phyloP scores from a whole-genome alignment of 2,797 vertebrate species.

The Miichthys miiuy region DNA sequence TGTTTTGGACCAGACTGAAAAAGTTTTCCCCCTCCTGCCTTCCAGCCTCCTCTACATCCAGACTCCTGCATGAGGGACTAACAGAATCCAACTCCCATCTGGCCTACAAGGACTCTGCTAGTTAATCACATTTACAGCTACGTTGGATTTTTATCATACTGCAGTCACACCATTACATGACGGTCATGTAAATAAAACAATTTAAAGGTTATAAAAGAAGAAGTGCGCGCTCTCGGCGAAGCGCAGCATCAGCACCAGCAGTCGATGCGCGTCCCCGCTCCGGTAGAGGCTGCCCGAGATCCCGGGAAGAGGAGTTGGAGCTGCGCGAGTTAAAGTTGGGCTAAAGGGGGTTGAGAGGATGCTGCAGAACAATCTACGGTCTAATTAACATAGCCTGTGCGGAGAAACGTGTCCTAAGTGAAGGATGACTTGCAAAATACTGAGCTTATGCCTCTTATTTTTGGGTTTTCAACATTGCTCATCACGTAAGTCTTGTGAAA shows the following conservation, averaged over 20 bases:
- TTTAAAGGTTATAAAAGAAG: constrained; percentile 62
- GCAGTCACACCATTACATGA: background rate
- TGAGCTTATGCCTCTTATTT: constrained; percentile 85
- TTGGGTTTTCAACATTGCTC: constrained; percentile 84
- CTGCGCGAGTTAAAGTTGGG: constrained; percentile 85
- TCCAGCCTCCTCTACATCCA: constrained; percentile 44
- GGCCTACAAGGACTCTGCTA: constrained; percentile 11
- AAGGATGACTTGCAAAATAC: constrained; percentile 86
- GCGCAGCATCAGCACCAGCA: constrained; percentile 82
- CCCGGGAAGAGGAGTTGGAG: constrained; percentile 85
- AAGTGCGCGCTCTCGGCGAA: constrained; percentile 82
- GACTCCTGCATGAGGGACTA: constrained; percentile 28
- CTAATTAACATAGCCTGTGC: constrained; percentile 65
- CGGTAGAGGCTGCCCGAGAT: constrained; percentile 80
- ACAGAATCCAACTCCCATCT: constrained; percentile 15
- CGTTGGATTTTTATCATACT: background rate
- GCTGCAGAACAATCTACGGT: constrained; percentile 72
- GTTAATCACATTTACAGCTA: constrained; percentile 9
- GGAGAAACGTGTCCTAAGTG: constrained; percentile 74
- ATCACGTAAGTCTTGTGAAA: constrained; percentile 86
- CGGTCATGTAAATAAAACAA: constrained; percentile 59
- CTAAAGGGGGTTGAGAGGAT: constrained; percentile 75
- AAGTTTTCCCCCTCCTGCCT: constrained; percentile 48
- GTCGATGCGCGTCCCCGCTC: constrained; percentile 82
- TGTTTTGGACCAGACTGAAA: constrained; percentile 34